These are phyloP conservation scores for Eilema depressum DNA, from an alignment of 2,888 invertebrate genomes.

Conservation along the genomic window DNA sequence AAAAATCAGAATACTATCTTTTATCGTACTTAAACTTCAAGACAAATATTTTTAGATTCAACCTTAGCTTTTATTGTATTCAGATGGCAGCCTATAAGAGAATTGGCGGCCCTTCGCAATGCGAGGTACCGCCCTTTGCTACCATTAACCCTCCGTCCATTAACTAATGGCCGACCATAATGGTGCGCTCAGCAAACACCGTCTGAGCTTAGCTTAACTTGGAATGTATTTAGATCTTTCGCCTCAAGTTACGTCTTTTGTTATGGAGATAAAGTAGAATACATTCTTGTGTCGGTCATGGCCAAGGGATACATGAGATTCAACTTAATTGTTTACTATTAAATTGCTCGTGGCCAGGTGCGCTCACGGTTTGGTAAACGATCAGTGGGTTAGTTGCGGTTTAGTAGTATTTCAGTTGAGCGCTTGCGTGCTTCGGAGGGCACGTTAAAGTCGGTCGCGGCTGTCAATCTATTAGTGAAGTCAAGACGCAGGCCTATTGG, in stretches of 20 bases:
- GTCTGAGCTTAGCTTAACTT: conserved; percentile 57
- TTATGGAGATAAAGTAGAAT: conserved; percentile 28
- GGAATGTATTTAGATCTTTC: conserved; percentile 54
- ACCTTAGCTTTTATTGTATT: conserved; percentile 46
- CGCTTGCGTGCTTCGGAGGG: too few relatives aligned
- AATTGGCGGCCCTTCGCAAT: conserved; percentile 40
- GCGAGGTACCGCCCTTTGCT: conserved; percentile 61
- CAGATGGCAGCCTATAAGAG: conserved; percentile 29
- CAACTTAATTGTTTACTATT: conserved; percentile 20
- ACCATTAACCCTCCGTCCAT: conserved; percentile 72
- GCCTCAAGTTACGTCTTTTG: conserved; percentile 44
- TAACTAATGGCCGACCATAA: conserved; percentile 75
- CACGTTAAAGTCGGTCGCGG: too few relatives aligned
- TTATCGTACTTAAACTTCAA: background rate
- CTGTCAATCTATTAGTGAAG: too few relatives aligned
- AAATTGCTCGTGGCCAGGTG: too few relatives aligned
- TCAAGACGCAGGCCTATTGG: too few relatives aligned
- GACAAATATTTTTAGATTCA: conserved; percentile 35
- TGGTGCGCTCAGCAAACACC: conserved; percentile 69
- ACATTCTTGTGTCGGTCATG: background rate
- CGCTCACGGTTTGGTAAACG: too few relatives aligned
- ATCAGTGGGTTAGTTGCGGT: too few relatives aligned
- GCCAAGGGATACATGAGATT: conserved; percentile 15
- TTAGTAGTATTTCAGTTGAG: too few relatives aligned
- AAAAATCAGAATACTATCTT: background rate